A percentile compares a stretch with the other conserved stretches of the same genome.
Evolutionary conservation across 2,888 invertebrate genomes (phyloP).

Genomic region (Drosophila engyochracea): DNA sequence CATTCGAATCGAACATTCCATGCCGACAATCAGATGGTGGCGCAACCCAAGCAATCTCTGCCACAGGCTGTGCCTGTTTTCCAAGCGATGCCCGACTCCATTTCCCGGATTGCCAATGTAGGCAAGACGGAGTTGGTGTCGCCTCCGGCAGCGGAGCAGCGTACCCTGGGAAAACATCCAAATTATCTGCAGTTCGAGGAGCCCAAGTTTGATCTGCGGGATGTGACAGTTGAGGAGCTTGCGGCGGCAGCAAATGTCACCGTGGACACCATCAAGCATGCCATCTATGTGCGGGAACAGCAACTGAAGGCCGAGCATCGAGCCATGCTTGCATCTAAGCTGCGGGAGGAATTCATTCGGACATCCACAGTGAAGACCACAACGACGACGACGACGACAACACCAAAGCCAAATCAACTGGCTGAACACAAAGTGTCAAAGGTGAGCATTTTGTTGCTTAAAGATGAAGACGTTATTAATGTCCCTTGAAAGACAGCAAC

Average conservation of each 20-base stretch:
- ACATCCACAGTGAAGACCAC: constrained; percentile 85
- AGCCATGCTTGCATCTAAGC: constrained; percentile 77
- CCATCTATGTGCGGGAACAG: constrained; percentile 90
- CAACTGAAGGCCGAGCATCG: constrained; percentile 88
- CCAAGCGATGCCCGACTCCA: constrained; percentile 87
- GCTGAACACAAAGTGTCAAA: constrained; percentile 81
- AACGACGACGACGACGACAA: constrained; percentile 85
- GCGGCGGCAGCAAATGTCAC: constrained; percentile 92
- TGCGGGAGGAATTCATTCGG: constrained; percentile 84
- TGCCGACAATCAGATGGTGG: constrained; percentile 77
- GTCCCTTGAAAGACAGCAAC: neutral
- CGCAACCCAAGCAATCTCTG: constrained; percentile 60
- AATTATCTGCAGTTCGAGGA: constrained; percentile 83
- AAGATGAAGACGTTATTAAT: neutral
- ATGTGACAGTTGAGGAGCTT: constrained; percentile 86
- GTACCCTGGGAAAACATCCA: constrained; percentile 64
- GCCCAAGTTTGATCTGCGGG: constrained; percentile 82
- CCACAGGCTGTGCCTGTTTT: constrained; percentile 86
- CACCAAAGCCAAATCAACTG: constrained; percentile 51
- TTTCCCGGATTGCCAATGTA: constrained; percentile 75
- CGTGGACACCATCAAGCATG: constrained; percentile 91
- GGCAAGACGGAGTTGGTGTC: constrained; percentile 41
- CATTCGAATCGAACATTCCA: constrained; percentile 82
- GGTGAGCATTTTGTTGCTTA: constrained; percentile 43
- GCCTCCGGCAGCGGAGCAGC: constrained; percentile 53